Evolutionary conservation across 2,113 vertebrate genomes (phyloP).

Genomic region (Eurystomus gularis): DNA sequence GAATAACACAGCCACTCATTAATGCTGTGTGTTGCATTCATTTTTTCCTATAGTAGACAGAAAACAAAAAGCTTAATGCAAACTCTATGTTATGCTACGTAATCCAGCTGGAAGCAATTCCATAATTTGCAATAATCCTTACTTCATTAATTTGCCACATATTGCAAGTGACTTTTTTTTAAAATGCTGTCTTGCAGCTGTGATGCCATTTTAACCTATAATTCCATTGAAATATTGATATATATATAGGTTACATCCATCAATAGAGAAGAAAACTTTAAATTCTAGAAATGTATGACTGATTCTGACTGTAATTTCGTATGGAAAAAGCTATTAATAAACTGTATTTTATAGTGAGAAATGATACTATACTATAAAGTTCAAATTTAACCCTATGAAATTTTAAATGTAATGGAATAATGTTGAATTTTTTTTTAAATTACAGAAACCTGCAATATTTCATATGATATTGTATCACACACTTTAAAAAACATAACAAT

Average conservation of each 20-base stretch:
- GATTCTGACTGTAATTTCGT: background rate
- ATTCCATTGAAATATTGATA: background rate
- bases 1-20: conserved; percentile 61
- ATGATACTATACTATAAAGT: background rate
- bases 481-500: background rate
- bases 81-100: conserved; percentile 40
- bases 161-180: conserved; percentile 14
- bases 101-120: conserved; percentile 50
- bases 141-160: conserved; percentile 34
- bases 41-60: conserved; percentile 60
- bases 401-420: background rate
- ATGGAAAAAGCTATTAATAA: background rate
- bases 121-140: background rate
- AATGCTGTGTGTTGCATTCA: conserved; percentile 52
- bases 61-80: conserved; percentile 61
- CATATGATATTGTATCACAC: background rate
- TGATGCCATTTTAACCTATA: background rate
- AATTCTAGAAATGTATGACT: background rate
- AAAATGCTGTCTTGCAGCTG: background rate
- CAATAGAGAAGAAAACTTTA: background rate
- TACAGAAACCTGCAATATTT: background rate
- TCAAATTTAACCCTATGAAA: background rate
- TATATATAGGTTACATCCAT: background rate
- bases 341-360: background rate
- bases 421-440: background rate